Conservation (phyloP, 1,140 invertebrate genomes). For the Subanguina moxae region DNA sequence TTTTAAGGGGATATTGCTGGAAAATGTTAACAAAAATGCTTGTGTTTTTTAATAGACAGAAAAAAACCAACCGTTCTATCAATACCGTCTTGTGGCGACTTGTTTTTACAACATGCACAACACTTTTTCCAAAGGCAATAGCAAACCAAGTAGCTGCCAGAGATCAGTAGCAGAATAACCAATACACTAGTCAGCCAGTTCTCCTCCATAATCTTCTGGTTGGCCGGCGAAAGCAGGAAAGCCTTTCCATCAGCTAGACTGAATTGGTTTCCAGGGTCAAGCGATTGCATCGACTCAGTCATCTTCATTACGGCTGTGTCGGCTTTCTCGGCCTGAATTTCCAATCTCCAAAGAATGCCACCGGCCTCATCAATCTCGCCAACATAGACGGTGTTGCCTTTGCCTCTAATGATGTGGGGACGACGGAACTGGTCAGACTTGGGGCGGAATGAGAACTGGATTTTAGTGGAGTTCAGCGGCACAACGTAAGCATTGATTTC, state of each 20-base stretch:
- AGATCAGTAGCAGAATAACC: neutral
- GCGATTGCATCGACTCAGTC: neutral
- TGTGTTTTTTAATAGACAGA: neutral
- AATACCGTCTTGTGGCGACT: neutral
- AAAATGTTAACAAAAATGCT: no score
- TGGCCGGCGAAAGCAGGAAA: neutral
- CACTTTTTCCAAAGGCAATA: neutral
- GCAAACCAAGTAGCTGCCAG: neutral
- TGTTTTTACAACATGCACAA: neutral
- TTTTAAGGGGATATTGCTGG: no score
- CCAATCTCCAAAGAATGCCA: conserved; percentile 51
- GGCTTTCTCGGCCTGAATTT: conserved; percentile 33
- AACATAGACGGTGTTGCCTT: conserved; percentile 38
- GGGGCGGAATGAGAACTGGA: conserved; percentile 48
- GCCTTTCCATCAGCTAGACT: neutral
- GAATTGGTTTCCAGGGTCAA: neutral
- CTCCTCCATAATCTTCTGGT: neutral
- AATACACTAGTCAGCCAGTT: neutral
- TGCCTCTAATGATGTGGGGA: conserved; percentile 48
- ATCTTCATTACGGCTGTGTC: neutral
- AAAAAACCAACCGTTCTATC: conserved; percentile 1
- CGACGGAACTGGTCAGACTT: conserved; percentile 33
- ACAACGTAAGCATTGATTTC: conserved; percentile 31
- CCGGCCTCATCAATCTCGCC: conserved; percentile 51
- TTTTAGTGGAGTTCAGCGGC: conserved; percentile 14